Percentiles rank a stretch among this genome's conserved stretches.
These are phyloP conservation scores for Athrips mouffetella DNA, from an alignment of 2,888 invertebrate genomes.

Conservation along the genomic window DNA sequence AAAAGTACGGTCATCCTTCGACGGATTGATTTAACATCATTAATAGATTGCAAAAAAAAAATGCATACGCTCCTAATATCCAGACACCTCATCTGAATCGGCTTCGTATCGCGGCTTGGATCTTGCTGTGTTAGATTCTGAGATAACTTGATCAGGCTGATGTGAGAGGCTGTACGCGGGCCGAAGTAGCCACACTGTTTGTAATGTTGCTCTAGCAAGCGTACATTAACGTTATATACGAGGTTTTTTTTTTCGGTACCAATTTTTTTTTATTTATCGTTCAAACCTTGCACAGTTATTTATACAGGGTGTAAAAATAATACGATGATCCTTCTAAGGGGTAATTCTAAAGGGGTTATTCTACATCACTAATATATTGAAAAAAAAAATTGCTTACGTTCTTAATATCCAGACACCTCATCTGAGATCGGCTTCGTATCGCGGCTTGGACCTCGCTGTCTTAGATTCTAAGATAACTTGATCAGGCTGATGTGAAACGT, in stretches of 20 bases:
- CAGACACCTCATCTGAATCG: constrained; percentile 60
- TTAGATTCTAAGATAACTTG: constrained; percentile 69
- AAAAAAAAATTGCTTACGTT: constrained; percentile 76
- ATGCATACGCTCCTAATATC: constrained; percentile 74
- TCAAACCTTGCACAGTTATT: no score
- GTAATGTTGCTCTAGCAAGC: neutral
- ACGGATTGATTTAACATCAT: no score
- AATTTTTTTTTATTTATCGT: no score
- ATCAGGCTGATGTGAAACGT: constrained; percentile 59
- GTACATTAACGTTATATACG: neutral
- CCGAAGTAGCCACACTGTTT: no score
- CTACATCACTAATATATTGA: no score
- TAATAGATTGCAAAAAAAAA: no score
- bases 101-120: constrained; percentile 58
- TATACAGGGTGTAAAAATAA: no score
- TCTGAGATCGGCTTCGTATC: constrained; percentile 52
- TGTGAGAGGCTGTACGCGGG: constrained; percentile 41
- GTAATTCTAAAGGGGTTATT: no score
- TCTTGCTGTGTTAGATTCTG: constrained; percentile 63
- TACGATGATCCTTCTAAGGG: no score
- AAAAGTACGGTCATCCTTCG: no score
- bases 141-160: constrained; percentile 68
- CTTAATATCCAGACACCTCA: constrained; percentile 72
- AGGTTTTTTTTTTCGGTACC: no score
- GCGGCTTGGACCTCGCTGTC: constrained; percentile 59